A percentile compares a stretch with the other conserved stretches of the same genome.
Evolutionary conservation across 2,797 vertebrate genomes (phyloP).

Genomic region (Tragelaphus oryx): DNA sequence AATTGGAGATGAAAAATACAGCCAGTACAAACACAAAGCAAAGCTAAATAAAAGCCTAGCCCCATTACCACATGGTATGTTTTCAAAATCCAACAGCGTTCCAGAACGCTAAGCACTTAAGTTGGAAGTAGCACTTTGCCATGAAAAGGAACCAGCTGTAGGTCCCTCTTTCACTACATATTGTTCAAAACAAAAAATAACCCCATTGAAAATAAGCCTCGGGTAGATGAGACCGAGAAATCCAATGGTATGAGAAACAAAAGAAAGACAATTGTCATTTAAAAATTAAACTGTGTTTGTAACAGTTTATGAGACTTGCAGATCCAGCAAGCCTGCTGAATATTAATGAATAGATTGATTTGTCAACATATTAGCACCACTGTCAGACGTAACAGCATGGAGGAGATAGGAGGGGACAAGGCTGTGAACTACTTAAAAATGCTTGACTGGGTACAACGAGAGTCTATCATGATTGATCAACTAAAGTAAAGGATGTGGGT

Average conservation of each 20-base stretch:
- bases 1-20: slow-evolving; percentile 63
- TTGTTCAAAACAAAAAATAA: slow-evolving; percentile 72
- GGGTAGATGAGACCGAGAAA: slow-evolving; percentile 58
- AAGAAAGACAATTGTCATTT: slow-evolving; percentile 70
- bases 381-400: slow-evolving; percentile 53
- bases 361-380: slow-evolving; percentile 72
- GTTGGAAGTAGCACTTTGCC: slow-evolving; percentile 66
- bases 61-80: slow-evolving; percentile 61
- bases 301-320: slow-evolving; percentile 61
- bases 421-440: slow-evolving; percentile 27
- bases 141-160: slow-evolving; percentile 72
- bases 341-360: slow-evolving; percentile 73
- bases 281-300: slow-evolving; percentile 75
- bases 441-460: neutral
- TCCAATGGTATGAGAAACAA: slow-evolving; percentile 59
- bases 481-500: neutral
- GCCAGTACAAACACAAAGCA: slow-evolving; percentile 64
- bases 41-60: slow-evolving; percentile 67
- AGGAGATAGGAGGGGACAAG: slow-evolving; percentile 5
- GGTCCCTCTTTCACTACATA: slow-evolving; percentile 57
- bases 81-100: slow-evolving; percentile 64
- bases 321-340: slow-evolving; percentile 64
- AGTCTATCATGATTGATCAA: neutral
- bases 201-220: slow-evolving; percentile 63
- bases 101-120: slow-evolving; percentile 66